Conservation (phyloP, 2,797 vertebrate species). For the Poecilia velifera region DNA sequence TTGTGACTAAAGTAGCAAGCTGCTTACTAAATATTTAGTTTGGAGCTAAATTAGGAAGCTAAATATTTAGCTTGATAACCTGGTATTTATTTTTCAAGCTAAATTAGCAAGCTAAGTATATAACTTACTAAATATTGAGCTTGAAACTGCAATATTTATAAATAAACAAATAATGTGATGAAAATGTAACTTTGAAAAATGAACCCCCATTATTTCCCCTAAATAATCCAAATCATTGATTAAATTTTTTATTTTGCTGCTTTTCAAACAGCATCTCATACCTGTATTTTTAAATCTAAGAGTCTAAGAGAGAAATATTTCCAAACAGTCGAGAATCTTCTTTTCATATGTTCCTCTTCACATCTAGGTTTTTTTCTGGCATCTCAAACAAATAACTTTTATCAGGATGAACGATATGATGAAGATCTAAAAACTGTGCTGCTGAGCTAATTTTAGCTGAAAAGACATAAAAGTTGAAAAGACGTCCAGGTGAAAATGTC, state of each 20-base stretch:
- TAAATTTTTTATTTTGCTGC: not conserved
- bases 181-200: not conserved
- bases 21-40: not conserved
- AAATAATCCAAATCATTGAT: not conserved
- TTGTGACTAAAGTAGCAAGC: too few species aligned
- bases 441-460: not conserved
- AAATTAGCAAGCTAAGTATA: too few species aligned
- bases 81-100: too few species aligned
- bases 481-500: not conserved
- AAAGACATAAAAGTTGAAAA: not conserved
- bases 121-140: too few species aligned
- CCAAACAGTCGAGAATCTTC: not conserved
- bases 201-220: not conserved
- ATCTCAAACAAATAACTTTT: not conserved
- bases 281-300: not conserved
- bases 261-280: not conserved
- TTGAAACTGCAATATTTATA: not conserved
- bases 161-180: not conserved
- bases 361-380: too few species aligned
- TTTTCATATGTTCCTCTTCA: not conserved
- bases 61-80: too few species aligned
- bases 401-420: not conserved
- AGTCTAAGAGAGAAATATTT: not conserved
- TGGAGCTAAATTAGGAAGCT: not conserved
- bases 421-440: not conserved